These are phyloP conservation scores for Corythornis cristatus DNA, from an alignment of 2,113 vertebrate species.

Conservation along the genomic window DNA sequence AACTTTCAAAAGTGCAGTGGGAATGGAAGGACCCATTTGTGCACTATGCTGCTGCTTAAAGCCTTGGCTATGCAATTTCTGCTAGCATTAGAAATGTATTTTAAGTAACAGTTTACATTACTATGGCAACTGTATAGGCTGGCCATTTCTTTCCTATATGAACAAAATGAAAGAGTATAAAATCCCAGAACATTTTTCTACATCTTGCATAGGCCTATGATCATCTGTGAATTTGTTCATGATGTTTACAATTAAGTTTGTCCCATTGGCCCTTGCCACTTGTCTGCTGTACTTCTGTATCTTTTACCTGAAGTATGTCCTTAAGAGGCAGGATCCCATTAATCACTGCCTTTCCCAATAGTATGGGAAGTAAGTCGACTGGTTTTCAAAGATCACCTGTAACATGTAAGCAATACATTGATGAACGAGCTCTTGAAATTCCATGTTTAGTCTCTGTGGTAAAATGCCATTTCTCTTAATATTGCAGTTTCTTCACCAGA, in stretches of 20 bases:
- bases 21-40: not conserved
- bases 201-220: rapidly evolving
- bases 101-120: not conserved
- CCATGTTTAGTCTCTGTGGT: not conserved
- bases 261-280: not conserved
- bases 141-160: not conserved
- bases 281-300: not conserved
- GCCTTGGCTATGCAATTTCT: not conserved
- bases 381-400: conserved; percentile 41
- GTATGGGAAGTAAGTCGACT: not conserved
- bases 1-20: not conserved
- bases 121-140: not conserved
- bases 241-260: not conserved
- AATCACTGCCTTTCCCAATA: conserved; percentile 8
- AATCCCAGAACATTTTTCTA: not conserved
- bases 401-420: not conserved
- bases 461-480: conserved; percentile 37
- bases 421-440: conserved; percentile 25
- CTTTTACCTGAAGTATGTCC: not conserved
- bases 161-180: not conserved
- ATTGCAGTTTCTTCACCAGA: conserved; percentile 17
- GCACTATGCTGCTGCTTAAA: not conserved
- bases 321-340: conserved; percentile 16
- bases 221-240: not conserved
- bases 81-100: not conserved